Evolutionary conservation across 2,797 vertebrate genomes (phyloP).

Genomic region (Spatula versicolor): DNA sequence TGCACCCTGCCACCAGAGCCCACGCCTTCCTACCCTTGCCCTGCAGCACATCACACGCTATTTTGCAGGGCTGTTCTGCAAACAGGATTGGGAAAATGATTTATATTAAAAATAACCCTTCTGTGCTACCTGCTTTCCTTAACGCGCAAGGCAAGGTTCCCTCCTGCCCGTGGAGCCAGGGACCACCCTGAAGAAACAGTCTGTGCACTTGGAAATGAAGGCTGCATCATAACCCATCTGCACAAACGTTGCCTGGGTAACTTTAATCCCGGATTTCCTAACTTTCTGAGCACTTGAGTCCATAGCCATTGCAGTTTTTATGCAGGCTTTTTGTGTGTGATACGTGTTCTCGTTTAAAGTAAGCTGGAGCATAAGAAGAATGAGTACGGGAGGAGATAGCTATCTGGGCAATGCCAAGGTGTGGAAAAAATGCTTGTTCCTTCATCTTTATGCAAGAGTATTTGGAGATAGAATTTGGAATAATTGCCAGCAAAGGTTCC

Average conservation of each 20-base stretch:
- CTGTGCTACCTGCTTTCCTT: background rate
- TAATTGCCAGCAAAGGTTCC: background rate
- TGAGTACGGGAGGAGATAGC: background rate
- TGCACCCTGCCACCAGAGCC: background rate
- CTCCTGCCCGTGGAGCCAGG: background rate
- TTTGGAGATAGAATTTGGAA: background rate
- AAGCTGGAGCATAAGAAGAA: background rate
- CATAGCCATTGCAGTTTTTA: background rate
- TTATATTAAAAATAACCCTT: background rate
- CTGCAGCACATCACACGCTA: background rate
- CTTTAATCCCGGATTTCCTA: background rate
- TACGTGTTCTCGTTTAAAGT: background rate
- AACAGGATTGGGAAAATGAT: background rate
- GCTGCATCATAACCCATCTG: background rate
- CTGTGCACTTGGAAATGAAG: background rate
- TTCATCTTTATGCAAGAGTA: background rate
- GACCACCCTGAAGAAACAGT: background rate
- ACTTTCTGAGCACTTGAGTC: background rate
- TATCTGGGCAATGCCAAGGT: background rate
- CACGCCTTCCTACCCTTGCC: background rate
- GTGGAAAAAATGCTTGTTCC: background rate
- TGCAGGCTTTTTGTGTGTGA: background rate
- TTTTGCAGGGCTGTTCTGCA: background rate
- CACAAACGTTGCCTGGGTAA: background rate
- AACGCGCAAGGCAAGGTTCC: background rate